These are phyloP conservation scores for Pasiphila rectangulata DNA, from an alignment of 2,888 invertebrate species.

Conservation along the genomic window DNA sequence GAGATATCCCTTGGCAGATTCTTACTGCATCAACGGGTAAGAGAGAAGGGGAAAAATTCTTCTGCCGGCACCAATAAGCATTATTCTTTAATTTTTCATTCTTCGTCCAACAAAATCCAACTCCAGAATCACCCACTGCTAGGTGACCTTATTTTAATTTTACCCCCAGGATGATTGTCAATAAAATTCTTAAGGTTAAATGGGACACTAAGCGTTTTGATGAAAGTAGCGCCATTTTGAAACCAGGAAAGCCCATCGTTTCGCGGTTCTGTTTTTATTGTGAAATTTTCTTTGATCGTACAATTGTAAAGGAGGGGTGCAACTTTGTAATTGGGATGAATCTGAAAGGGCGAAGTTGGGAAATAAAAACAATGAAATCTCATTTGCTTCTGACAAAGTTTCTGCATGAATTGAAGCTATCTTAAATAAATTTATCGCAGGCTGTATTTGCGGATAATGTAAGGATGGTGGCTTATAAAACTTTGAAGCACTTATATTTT, in stretches of 20 bases:
- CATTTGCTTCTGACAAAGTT: slow-evolving; percentile 4
- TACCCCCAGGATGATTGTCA: not conserved
- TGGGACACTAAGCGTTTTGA: not conserved
- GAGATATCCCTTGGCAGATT: no score
- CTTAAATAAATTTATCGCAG: not conserved
- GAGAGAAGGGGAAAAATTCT: no score
- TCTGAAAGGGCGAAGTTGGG: slow-evolving; percentile 2
- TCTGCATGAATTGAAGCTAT: slow-evolving; percentile 4
- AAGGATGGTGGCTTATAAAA: not conserved
- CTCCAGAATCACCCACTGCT: no score
- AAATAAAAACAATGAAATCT: slow-evolving; percentile 7
- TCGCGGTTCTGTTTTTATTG: slow-evolving; percentile 31
- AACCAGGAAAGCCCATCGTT: slow-evolving; percentile 23
- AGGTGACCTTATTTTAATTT: no score
- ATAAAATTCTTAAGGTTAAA: not conserved
- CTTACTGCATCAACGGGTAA: no score
- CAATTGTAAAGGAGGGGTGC: slow-evolving; percentile 12
- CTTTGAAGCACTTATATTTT: no score
- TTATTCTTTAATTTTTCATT: no score
- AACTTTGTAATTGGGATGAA: slow-evolving; percentile 5
- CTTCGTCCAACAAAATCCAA: no score
- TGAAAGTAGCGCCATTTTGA: not conserved
- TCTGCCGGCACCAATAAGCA: no score
- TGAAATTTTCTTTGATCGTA: slow-evolving; percentile 31
- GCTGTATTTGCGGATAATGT: not conserved